Base-by-base conservation (phyloP, 2,113 vertebrate species). In the Hydrochoerus hydrochaeris region DNA sequence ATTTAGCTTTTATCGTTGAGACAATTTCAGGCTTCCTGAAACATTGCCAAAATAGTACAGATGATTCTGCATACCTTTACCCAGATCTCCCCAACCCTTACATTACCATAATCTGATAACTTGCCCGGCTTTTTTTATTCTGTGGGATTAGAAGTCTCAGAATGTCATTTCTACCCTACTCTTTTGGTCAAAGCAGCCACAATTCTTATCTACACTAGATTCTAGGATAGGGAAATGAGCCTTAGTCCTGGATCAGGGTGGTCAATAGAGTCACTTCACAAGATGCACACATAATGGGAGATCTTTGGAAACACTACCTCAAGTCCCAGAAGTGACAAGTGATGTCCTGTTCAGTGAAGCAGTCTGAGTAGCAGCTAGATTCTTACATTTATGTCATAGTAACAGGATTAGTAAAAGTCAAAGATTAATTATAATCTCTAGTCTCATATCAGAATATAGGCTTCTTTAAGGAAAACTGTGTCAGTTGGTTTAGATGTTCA, bases 1-100 rank as follows among this genome's bases (percentile, higher is more conserved):
- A 77, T 75, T 93, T 69, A 94, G 32, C 49, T 94, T 95, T 62
- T 82, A 84, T n/a, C 87, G 82, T 89, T 85, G 65, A 92, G 38
- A 32, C 28, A 52, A 78, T 52, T 78, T 89, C 38, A 32, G 26
- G 57, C n/a, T 60, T 73, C 63, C 3, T 38, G 67, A 96, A 91
- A n/a, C 67, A 73, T 62, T 89, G 19, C 38, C 85, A 83, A 97
- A 96, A 89, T 81, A 85, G 14, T 69, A n/a, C 22, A 89, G 35
- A 54, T 35, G 26, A 20, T 63, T 92, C 38, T 87, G n/a, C 38
- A 41, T 60, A 54, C 60, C 86, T 94, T 93, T 46, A 93, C 54
- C 52, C 38, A 57, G 65, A 83, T 91, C 60, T 81, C 35, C 46
- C 54, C 54, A 62, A 49, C 38, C 63, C 49, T 85, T 88, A 63